Percentiles rank a stretch among this genome's conserved stretches.
Conservation (phyloP, 1,140 invertebrate genomes). For the Papilio aristodemus region DNA sequence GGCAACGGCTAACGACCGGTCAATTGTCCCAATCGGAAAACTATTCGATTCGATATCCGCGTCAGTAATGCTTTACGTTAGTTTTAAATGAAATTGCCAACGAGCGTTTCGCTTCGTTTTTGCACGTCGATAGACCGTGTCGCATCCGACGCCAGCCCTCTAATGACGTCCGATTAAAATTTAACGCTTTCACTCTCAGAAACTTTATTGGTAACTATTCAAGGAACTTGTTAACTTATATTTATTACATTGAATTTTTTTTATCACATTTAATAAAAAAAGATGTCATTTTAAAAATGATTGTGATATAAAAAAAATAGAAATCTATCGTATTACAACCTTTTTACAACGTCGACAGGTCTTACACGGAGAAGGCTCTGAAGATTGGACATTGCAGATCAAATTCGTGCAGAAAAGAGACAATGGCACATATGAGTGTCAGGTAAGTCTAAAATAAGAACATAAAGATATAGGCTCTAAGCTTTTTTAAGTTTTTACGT, state of each 20-base stretch:
- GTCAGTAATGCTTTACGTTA: conserved; percentile 6
- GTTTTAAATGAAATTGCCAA: conserved; percentile 13
- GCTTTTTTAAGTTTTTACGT: no score
- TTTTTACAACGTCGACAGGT: conserved; percentile 65
- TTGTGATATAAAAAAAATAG: no score
- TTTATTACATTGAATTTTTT: no score
- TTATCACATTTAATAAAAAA: background rate
- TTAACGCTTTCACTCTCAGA: background rate
- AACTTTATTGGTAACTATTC: conserved; percentile 5
- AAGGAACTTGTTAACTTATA: no score
- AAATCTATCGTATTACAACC: no score
- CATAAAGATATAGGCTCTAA: background rate
- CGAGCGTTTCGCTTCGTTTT: conserved; percentile 8
- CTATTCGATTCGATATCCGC: conserved; percentile 30
- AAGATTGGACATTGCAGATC: conserved; percentile 94
- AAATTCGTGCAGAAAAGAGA: conserved; percentile 95
- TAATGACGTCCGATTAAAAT: conserved; percentile 12
- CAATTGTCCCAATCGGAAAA: conserved; percentile 29
- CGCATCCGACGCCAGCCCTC: background rate
- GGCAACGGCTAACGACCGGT: conserved; percentile 30
- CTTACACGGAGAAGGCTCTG: conserved; percentile 81
- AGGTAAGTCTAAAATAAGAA: conserved; percentile 84
- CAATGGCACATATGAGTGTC: conserved; percentile 97
- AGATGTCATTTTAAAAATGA: background rate
- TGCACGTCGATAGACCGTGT: background rate